phyloP scores from a whole-genome alignment of 2,888 invertebrate species.

The Leptinotarsa haldemani region DNA sequence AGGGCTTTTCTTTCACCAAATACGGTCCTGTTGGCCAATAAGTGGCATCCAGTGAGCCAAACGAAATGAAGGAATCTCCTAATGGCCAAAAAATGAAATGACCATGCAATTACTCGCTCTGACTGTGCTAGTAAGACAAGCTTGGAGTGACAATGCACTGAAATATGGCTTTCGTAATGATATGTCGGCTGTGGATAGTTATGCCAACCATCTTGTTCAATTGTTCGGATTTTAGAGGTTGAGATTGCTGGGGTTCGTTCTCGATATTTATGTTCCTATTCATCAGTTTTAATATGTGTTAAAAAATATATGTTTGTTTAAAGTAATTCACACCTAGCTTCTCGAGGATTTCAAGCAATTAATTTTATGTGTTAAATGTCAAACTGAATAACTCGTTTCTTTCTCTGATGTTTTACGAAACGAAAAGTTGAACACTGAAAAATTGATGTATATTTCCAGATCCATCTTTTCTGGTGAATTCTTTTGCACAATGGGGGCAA shows the following conservation, averaged over 20 bases:
- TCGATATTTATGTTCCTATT: background rate
- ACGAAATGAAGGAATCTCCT: slow-evolving; percentile 9
- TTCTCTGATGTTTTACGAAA: too few species aligned
- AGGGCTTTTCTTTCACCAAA: background rate
- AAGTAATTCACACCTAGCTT: too few species aligned
- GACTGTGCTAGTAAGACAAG: slow-evolving; percentile 8
- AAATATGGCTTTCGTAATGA: slow-evolving; percentile 10
- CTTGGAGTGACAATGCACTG: background rate
- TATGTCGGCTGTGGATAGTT: slow-evolving; percentile 3
- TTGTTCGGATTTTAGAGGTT: background rate
- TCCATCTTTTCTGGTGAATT: too few species aligned
- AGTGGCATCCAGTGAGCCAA: slow-evolving; percentile 7
- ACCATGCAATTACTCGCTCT: slow-evolving; percentile 2
- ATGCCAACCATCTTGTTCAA: slow-evolving; percentile 11
- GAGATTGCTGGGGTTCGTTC: background rate
- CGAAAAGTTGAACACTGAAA: too few species aligned
- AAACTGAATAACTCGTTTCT: too few species aligned
- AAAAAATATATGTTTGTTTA: background rate
- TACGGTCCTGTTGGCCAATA: background rate
- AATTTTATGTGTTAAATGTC: too few species aligned
- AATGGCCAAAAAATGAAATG: slow-evolving; percentile 11
- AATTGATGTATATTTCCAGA: too few species aligned
- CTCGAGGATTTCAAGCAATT: too few species aligned
- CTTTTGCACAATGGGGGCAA: too few species aligned
- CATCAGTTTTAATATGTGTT: background rate